Evolutionary conservation across 1,140 invertebrate species (phyloP).

Genomic region (Calephelis nemesis): DNA sequence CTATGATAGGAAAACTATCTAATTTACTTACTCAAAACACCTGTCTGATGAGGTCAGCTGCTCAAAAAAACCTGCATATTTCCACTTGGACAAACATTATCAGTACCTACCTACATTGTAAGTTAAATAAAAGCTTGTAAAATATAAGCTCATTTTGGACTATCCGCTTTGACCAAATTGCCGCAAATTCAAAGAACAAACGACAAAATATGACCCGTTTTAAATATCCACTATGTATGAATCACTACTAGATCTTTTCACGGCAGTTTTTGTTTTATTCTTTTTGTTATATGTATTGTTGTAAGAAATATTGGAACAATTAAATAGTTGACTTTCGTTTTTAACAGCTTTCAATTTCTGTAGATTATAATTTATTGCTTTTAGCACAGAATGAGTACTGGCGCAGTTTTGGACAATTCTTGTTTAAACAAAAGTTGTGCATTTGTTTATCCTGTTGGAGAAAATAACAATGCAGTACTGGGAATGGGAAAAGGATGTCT

Average conservation of each 20-base stretch:
- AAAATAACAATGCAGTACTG: conserved; percentile 31
- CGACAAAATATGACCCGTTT: conserved; percentile 11
- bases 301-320: conserved; percentile 27
- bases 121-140: no score
- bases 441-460: conserved; percentile 32
- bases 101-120: no score
- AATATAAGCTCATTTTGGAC: neutral
- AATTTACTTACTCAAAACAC: no score
- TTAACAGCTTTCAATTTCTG: conserved; percentile 40
- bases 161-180: neutral
- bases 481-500: conserved; percentile 2
- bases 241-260: conserved; percentile 12
- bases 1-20: no score
- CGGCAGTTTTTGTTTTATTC: conserved; percentile 16
- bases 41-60: no score
- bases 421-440: conserved; percentile 26
- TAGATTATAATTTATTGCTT: conserved; percentile 36
- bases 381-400: no score
- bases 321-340: conserved; percentile 41
- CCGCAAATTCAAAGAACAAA: conserved; percentile 4
- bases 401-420: conserved; percentile 21
- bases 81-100: no score
- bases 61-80: no score
- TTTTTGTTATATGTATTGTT: conserved; percentile 21
- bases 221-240: conserved; percentile 26